These are phyloP conservation scores for Dicaeum eximium DNA, from an alignment of 2,113 vertebrate genomes.

Conservation along the genomic window DNA sequence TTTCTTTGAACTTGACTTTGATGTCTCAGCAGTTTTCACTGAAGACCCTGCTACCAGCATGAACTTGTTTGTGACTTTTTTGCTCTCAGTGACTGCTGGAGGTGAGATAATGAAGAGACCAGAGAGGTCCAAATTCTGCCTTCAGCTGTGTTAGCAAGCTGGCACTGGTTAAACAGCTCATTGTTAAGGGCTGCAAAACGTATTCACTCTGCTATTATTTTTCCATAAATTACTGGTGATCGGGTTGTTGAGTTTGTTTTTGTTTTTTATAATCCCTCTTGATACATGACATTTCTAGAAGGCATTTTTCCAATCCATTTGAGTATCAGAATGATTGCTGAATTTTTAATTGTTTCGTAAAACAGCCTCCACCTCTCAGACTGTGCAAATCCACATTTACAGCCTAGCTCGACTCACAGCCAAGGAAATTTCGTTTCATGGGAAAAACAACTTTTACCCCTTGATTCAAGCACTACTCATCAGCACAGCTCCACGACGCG, in stretches of 20 bases:
- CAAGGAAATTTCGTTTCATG: neutral
- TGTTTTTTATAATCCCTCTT: neutral
- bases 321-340: neutral
- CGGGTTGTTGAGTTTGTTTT: neutral
- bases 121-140: neutral
- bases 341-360: neutral
- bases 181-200: neutral
- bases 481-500: neutral
- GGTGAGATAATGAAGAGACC: neutral
- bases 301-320: neutral
- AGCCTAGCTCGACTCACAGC: neutral
- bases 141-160: neutral
- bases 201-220: neutral
- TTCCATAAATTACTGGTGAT: neutral
- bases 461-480: neutral
- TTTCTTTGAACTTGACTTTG: constrained; percentile 46
- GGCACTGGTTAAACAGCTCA: neutral
- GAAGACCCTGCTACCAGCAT: neutral
- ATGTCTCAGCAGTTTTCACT: constrained; percentile 31
- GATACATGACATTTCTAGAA: neutral
- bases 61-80: neutral
- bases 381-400: neutral
- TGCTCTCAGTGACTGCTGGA: neutral
- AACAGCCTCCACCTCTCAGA: neutral
- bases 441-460: neutral